These are phyloP conservation scores for Cochlearius cochlearius DNA, from an alignment of 2,113 vertebrate genomes.

Conservation along the genomic window DNA sequence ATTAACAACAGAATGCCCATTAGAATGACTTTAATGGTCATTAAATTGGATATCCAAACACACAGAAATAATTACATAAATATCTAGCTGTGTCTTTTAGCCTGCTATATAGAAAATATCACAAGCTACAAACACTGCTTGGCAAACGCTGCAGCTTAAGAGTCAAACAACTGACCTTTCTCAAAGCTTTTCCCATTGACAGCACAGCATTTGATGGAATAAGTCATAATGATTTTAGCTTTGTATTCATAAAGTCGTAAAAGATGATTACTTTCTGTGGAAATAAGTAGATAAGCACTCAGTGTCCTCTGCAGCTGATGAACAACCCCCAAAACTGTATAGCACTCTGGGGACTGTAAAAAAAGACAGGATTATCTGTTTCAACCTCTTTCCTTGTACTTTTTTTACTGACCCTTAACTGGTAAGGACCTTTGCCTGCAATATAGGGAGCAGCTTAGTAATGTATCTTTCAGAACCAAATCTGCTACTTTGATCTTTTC, in stretches of 20 bases:
- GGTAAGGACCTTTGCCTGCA: not conserved
- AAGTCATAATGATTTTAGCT: slow-evolving; percentile 49
- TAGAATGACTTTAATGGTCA: not conserved
- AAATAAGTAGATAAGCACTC: not conserved
- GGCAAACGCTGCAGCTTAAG: not conserved
- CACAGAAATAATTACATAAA: not conserved
- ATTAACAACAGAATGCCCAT: not conserved
- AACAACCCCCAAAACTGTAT: not conserved
- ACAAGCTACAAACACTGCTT: not conserved
- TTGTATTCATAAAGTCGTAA: slow-evolving; percentile 7
- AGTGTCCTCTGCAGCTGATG: slow-evolving; percentile 2
- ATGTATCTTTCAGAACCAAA: not conserved
- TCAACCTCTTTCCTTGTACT: not conserved
- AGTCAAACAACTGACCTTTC: slow-evolving; percentile 36
- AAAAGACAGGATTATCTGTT: not conserved
- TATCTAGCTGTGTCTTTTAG: not conserved
- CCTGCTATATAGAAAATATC: not conserved
- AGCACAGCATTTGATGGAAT: slow-evolving; percentile 21
- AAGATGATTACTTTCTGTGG: slow-evolving; percentile 11
- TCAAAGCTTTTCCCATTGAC: slow-evolving; percentile 9
- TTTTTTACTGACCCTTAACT: not conserved
- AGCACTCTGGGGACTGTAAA: not conserved
- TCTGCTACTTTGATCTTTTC: not conserved
- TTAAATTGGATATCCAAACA: not conserved
- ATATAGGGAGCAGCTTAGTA: not conserved